Evolutionary conservation across 2,797 vertebrate species (phyloP), one percentile per base, ranked within the genome.

Genomic region (Oceanodroma leucorhoa): DNA sequence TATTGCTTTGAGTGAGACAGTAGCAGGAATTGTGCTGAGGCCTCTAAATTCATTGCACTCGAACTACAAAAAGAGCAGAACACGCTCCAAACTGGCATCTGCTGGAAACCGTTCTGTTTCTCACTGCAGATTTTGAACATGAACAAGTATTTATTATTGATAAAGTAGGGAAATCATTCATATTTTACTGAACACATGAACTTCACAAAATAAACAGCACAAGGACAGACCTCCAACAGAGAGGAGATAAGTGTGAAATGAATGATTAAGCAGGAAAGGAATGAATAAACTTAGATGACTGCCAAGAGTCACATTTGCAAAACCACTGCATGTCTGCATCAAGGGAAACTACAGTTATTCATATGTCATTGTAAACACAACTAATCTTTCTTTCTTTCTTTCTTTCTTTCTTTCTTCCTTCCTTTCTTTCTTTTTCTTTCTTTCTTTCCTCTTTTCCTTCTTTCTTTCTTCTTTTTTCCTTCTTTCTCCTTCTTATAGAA

Each of bases 181-280:
- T 76, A 67, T 83, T 67, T 87, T 51, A 71, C 24, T 72, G 57
- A 81, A 91, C 24, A 48, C 11, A 55, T 20, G 45, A 87, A n/a
- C 50, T 54, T 81, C 54, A 69, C 54, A 86, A 82, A 91, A 64
- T 24, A 78, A 87, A 65, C 26, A 65, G 54, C 55, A 89, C 66
- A 90, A 54, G 58, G 76, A 81, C 48, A 94, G 78, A 72, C 36
- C 50, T 83, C 67, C 60, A 83, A 30, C 38, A 72, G 89, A 83
- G 83, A 77, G 58, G 36, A 84, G 5, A 36, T 46, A 73, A 92
- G 79, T 77, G 78, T 45, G 55, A 93, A 93, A 93, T 80, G 53
- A 92, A 93, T 82, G 48, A 94, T 62, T 79, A 85, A 93, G 71
- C 26, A 73, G 64, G 60, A 92, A 89, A 89, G 19, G 60, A 84